These are phyloP conservation scores for Andricus quercusramuli DNA, from an alignment of 2,888 invertebrate species.

Conservation along the genomic window DNA sequence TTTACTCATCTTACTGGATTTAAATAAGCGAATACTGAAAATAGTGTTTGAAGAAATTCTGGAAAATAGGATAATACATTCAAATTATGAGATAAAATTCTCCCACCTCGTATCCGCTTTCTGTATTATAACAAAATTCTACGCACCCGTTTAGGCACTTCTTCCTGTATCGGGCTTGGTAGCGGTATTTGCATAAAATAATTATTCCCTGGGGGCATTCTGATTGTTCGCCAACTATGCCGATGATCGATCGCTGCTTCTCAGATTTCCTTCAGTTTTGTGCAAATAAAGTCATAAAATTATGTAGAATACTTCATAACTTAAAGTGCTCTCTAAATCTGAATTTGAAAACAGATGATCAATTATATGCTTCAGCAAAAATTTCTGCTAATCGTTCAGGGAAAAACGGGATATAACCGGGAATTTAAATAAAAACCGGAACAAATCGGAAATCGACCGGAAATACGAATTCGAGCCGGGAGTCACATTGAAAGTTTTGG, in stretches of 20 bases:
- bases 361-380: background rate
- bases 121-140: background rate
- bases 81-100: background rate
- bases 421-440: too few relatives aligned
- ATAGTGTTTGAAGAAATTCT: background rate
- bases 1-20: background rate
- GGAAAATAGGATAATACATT: background rate
- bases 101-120: background rate
- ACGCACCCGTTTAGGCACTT: background rate
- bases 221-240: conserved; percentile 21
- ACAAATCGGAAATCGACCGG: too few relatives aligned
- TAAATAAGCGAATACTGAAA: background rate
- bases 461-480: too few relatives aligned
- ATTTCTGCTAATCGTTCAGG: too few relatives aligned
- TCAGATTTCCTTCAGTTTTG: background rate
- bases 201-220: conserved; percentile 22
- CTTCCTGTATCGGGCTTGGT: background rate
- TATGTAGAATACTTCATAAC: background rate
- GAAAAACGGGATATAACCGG: too few relatives aligned
- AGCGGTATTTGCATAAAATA: conserved; percentile 26
- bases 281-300: background rate
- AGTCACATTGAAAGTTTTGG: too few relatives aligned
- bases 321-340: background rate
- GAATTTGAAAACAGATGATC: too few relatives aligned
- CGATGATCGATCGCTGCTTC: conserved; percentile 6